phyloP scores from a whole-genome alignment of 2,888 invertebrate species.

The Luperina nickerlii region DNA sequence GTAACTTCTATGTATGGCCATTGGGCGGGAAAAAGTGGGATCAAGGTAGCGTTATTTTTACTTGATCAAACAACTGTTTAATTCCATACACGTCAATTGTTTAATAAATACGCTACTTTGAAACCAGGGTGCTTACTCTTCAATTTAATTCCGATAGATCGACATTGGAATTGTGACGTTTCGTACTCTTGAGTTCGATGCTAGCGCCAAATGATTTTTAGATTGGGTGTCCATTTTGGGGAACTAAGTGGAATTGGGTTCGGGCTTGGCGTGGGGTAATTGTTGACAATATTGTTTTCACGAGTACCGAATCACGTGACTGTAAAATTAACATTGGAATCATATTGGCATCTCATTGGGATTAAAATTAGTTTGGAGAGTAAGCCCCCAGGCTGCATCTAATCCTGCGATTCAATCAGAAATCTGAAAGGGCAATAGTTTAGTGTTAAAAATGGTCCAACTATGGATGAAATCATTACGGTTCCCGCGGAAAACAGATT shows the following conservation, averaged over 20 bases:
- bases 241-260: too few relatives aligned
- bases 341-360: too few relatives aligned
- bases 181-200: too few relatives aligned
- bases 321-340: too few relatives aligned
- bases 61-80: not conserved
- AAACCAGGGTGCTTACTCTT: not conserved
- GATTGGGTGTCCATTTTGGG: too few relatives aligned
- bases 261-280: too few relatives aligned
- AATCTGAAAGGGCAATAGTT: conserved; percentile 8
- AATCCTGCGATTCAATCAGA: conserved; percentile 19
- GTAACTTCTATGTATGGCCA: not conserved
- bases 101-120: conserved; percentile 18
- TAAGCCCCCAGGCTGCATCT: not conserved
- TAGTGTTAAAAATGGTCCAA: not conserved
- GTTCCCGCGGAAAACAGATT: not conserved
- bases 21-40: not conserved
- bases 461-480: not conserved
- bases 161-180: too few relatives aligned
- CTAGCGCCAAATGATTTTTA: too few relatives aligned
- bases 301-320: too few relatives aligned
- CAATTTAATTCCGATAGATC: too few relatives aligned
- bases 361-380: too few relatives aligned
- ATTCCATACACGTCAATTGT: not conserved
- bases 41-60: conserved; percentile 6
- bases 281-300: too few relatives aligned